A percentile compares a stretch with the other conserved stretches of the same genome.
Conservation (phyloP, 1,140 invertebrate species). For the Drosophila tristis region DNA sequence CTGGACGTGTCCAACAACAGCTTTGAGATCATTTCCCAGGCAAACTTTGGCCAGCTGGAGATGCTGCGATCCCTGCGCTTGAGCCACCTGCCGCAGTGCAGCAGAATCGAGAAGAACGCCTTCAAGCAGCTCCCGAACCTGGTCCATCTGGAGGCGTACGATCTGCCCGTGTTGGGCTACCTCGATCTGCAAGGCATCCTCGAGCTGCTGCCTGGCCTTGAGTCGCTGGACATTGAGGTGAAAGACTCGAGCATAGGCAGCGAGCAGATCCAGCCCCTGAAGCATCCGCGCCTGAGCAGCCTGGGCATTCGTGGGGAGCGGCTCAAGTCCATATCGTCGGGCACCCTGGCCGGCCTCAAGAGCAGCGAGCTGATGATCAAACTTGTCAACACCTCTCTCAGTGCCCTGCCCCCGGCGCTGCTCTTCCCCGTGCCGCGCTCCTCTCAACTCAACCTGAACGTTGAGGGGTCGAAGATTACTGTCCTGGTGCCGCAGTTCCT, state of each 20-base stretch:
- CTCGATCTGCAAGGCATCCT: constrained; percentile 93
- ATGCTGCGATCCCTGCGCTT: constrained; percentile 88
- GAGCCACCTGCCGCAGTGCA: constrained; percentile 88
- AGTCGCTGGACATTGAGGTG: constrained; percentile 92
- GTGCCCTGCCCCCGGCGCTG: constrained; percentile 90
- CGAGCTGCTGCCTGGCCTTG: constrained; percentile 88
- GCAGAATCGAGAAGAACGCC: constrained; percentile 92
- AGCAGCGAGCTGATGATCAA: constrained; percentile 88
- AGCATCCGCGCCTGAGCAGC: constrained; percentile 91
- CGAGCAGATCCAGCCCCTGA: constrained; percentile 91
- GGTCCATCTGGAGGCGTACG: constrained; percentile 88
- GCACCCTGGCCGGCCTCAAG: constrained; percentile 92
- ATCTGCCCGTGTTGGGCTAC: constrained; percentile 91
- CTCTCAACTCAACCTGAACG: constrained; percentile 90
- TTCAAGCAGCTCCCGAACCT: constrained; percentile 90
- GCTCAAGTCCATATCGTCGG: constrained; percentile 91
- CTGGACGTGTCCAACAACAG: constrained; percentile 93
- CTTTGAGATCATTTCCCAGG: constrained; percentile 88
- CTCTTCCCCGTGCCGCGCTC: constrained; percentile 95
- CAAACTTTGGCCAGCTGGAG: constrained; percentile 89
- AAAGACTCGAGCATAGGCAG: constrained; percentile 92
- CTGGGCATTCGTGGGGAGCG: constrained; percentile 90
- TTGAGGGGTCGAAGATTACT: constrained; percentile 90
- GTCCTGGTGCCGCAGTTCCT: constrained; percentile 91
- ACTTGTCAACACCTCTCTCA: constrained; percentile 92